Evolutionary conservation across 2,888 invertebrate species (phyloP), one percentile per base, ranked within the genome.

Genomic region (Drosophila mulleri): DNA sequence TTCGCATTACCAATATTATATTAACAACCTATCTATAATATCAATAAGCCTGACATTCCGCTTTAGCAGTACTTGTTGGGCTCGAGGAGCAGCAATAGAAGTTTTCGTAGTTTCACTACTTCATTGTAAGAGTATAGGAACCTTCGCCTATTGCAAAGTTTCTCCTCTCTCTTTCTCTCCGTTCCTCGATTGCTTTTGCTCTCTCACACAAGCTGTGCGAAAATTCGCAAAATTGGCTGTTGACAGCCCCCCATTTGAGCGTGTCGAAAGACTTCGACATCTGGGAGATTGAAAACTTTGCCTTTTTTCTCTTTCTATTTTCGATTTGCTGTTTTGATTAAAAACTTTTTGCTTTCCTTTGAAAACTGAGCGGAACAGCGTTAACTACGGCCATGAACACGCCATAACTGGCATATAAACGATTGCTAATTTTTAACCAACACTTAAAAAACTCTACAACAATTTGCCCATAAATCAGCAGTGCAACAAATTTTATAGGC

Each of bases 181-280:
- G 2, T 12, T 18, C 11, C n/a, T 29, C 18, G 1, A 3, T 4
- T 12, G 12, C 57, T 18, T 32, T 18, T 32, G 20, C 20, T 26
- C 45, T 64, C 69, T 52, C 20, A 54, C 59, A 60, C 64, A 54
- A 67, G 39, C 67, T 66, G 68, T 64, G 78, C 37, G 48, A 75
- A 77, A 67, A 62, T 62, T 72, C 72, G 56, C 70, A 48, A 82
- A 90, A 87, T 87, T 87, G 90, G 78, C 90, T 88, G 90, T 87
- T 87, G 87, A 90, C 90, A 88, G 90, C 72, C 57, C 61, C 66
- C 69, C 65, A 77, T 70, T 88, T 66, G 78, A 82, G 88, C 83
- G 80, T 83, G 88, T 78, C 75, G 86, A 86, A 88, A 75, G 76
- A 79, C 84, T 88, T 86, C 69, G 83, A 83, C 89, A 77, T 86